A percentile compares a stretch with the other conserved stretches of the same genome.
These are phyloP conservation scores for Agelastica alni DNA, from an alignment of 2,888 invertebrate species.

Conservation along the genomic window DNA sequence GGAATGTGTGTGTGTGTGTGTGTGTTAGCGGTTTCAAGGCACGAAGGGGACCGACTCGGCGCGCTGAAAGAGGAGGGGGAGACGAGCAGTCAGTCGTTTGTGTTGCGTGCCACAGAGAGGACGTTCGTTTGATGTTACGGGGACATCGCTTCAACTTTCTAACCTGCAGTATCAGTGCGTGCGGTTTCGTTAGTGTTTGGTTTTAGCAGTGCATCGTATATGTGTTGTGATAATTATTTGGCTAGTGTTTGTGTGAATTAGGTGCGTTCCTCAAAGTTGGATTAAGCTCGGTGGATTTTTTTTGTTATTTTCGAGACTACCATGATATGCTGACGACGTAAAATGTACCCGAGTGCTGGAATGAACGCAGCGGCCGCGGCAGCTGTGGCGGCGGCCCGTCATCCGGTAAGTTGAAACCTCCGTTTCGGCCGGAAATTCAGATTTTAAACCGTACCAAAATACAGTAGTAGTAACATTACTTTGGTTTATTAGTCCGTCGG, in stretches of 20 bases:
- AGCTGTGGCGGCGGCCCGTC: constrained; percentile 82
- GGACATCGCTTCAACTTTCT: constrained; percentile 15
- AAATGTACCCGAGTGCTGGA: constrained; percentile 85
- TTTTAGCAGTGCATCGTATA: constrained; percentile 10
- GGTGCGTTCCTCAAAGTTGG: constrained; percentile 12
- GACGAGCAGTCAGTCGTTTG: constrained; percentile 28
- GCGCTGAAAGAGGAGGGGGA: constrained; percentile 37
- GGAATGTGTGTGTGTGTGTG: constrained; percentile 55
- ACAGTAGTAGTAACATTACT: too few species aligned
- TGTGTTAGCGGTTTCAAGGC: constrained; percentile 56
- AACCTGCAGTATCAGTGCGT: constrained; percentile 10
- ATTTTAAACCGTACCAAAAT: too few species aligned
- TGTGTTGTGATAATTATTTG: constrained; percentile 21
- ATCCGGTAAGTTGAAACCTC: constrained; percentile 70
- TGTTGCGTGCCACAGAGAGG: constrained; percentile 40
- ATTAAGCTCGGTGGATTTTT: constrained; percentile 28
- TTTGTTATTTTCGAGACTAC: too few species aligned
- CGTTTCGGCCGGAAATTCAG: constrained; percentile 3
- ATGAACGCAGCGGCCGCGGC: constrained; percentile 86
- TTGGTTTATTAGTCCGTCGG: too few species aligned
- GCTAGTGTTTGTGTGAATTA: constrained; percentile 18
- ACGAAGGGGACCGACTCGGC: constrained; percentile 35
- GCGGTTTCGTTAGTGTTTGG: constrained; percentile 5
- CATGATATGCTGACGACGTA: constrained; percentile 58
- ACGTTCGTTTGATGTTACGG: constrained; percentile 32